Conservation (phyloP, 1,140 invertebrate genomes). For the Maconellicoccus hirsutus region DNA sequence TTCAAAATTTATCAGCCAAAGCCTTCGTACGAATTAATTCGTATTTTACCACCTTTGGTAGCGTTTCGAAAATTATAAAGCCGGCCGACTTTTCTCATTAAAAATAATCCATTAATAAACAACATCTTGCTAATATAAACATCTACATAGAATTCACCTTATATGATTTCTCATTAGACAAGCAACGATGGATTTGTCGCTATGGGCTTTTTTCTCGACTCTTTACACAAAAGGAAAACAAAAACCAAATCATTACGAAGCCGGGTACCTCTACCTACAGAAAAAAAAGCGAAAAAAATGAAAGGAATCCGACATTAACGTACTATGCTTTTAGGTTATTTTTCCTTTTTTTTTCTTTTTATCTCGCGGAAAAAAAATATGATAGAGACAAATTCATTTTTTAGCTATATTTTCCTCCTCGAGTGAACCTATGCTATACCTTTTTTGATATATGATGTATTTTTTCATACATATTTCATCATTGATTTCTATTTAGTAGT, state of each 20-base stretch:
- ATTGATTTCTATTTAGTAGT: constrained; percentile 5
- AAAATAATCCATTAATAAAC: no score
- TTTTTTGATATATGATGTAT: neutral
- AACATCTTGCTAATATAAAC: no score
- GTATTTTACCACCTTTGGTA: no score
- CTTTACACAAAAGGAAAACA: neutral
- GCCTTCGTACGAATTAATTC: no score
- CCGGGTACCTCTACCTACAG: no score
- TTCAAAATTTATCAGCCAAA: neutral
- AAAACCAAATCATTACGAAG: neutral
- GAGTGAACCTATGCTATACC: neutral
- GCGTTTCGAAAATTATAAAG: no score
- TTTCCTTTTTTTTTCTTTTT: neutral
- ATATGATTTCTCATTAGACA: no score
- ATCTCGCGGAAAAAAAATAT: neutral
- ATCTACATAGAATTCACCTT: no score
- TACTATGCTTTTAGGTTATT: neutral
- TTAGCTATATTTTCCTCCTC: neutral
- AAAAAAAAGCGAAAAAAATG: neutral
- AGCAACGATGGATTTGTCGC: neutral
- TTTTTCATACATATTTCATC: constrained; percentile 1
- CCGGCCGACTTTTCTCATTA: no score
- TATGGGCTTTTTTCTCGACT: neutral
- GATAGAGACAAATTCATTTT: constrained; percentile 9
- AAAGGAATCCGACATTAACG: neutral